phyloP scores from a whole-genome alignment of 2,888 invertebrate genomes.

The Dilophus febrilis region DNA sequence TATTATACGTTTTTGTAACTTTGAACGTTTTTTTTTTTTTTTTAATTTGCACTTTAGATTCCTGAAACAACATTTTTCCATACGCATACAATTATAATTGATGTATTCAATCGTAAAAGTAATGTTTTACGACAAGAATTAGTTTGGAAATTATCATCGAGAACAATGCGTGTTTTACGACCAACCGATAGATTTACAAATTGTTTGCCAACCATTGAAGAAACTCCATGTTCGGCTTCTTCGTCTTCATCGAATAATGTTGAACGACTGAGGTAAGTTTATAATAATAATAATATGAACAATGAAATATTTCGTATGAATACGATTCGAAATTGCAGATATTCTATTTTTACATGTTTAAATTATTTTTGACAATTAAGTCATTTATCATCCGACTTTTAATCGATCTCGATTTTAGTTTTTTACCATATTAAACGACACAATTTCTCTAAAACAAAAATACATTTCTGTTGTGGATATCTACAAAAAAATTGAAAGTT shows the following conservation, averaged over 20 bases:
- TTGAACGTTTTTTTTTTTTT: slow-evolving; percentile 10
- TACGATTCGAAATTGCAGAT: too few species aligned
- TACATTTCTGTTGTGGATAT: too few species aligned
- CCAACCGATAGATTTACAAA: slow-evolving; percentile 58
- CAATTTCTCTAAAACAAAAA: too few species aligned
- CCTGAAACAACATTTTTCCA: slow-evolving; percentile 43
- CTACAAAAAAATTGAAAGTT: neutral
- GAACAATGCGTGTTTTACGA: slow-evolving; percentile 48
- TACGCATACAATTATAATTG: slow-evolving; percentile 43
- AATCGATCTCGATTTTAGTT: too few species aligned
- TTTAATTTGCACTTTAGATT: slow-evolving; percentile 34
- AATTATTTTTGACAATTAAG: too few species aligned
- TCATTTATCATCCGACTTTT: too few species aligned
- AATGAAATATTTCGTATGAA: too few species aligned
- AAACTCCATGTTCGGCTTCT: slow-evolving; percentile 23
- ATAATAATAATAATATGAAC: too few species aligned
- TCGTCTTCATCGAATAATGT: slow-evolving; percentile 10
- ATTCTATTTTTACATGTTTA: too few species aligned
- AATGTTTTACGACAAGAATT: slow-evolving; percentile 52
- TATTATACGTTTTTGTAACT: slow-evolving; percentile 8
- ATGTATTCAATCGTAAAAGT: slow-evolving; percentile 53
- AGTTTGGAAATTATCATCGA: slow-evolving; percentile 58
- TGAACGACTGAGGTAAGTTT: slow-evolving; percentile 16
- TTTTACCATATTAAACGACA: too few species aligned
- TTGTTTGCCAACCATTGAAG: slow-evolving; percentile 57